Evolutionary conservation across 1,140 invertebrate species (phyloP).

Genomic region (Atta colombica): DNA sequence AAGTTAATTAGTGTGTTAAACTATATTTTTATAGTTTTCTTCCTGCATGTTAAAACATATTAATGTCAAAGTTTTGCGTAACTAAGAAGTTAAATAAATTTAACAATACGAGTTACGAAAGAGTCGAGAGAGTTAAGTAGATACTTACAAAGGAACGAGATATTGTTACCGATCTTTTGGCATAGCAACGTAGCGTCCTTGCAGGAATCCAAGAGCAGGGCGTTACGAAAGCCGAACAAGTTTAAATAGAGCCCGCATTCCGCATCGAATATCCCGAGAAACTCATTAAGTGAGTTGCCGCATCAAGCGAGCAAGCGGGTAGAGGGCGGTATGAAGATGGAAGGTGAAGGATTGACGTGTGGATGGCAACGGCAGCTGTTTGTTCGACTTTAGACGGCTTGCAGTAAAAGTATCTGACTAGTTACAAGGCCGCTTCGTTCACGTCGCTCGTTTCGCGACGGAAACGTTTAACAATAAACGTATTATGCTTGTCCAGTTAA

Average conservation of each 20-base stretch:
- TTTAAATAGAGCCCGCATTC: conserved; percentile 83
- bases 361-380: conserved; percentile 42
- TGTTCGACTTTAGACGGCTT: conserved; percentile 46
- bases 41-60: not conserved
- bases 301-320: conserved; percentile 36
- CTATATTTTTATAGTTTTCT: not conserved
- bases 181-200: not conserved
- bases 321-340: not conserved
- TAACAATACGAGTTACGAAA: conserved; percentile 14
- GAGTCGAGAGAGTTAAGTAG: conserved; percentile 37
- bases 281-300: conserved; percentile 82
- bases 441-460: not conserved
- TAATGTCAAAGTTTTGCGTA: not conserved
- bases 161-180: conserved; percentile 16
- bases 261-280: conserved; percentile 82
- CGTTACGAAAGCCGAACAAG: conserved; percentile 68
- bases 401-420: conserved; percentile 51
- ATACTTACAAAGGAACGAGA: conserved; percentile 30
- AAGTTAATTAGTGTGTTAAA: not conserved
- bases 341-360: conserved; percentile 31
- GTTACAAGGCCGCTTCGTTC: conserved; percentile 27
- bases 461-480: conserved; percentile 31
- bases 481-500: conserved; percentile 27
- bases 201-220: conserved; percentile 44
- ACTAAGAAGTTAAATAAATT: conserved; percentile 2